Evolutionary conservation across 1,140 invertebrate species (phyloP).

Genomic region (Drosophila micromelanica): DNA sequence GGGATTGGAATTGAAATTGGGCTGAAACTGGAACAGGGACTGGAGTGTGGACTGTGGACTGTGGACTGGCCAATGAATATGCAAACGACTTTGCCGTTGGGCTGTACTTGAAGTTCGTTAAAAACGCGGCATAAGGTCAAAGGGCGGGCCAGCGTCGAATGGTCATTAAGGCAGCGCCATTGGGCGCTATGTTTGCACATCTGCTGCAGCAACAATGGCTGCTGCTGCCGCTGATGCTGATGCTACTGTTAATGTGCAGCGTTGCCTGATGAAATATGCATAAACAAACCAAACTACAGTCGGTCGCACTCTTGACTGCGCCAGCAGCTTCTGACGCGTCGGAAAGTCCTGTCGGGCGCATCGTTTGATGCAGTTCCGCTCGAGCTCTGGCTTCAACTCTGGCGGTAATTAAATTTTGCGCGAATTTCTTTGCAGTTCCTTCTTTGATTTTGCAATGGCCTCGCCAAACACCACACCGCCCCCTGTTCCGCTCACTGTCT

Average conservation of each 20-base stretch:
- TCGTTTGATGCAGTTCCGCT: slow-evolving; percentile 46
- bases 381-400: slow-evolving; percentile 16
- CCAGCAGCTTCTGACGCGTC: background rate
- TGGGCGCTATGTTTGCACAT: slow-evolving; percentile 51
- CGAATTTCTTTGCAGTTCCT: slow-evolving; percentile 68
- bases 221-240: slow-evolving; percentile 7
- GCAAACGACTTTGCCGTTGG: slow-evolving; percentile 52
- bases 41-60: slow-evolving; percentile 18
- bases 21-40: background rate
- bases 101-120: slow-evolving; percentile 59
- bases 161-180: slow-evolving; percentile 66
- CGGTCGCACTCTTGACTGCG: background rate
- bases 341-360: background rate
- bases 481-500: slow-evolving; percentile 6
- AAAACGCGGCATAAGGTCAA: slow-evolving; percentile 67
- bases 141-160: slow-evolving; percentile 39
- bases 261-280: slow-evolving; percentile 66
- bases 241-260: slow-evolving; percentile 57
- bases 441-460: slow-evolving; percentile 62
- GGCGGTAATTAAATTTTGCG: slow-evolving; percentile 73
- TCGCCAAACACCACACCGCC: background rate
- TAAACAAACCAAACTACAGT: slow-evolving; percentile 65
- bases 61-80: slow-evolving; percentile 71
- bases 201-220: slow-evolving; percentile 26
- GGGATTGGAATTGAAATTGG: background rate